Evolutionary conservation across 2,797 vertebrate genomes (phyloP).

Genomic region (Sebastes nivosus): DNA sequence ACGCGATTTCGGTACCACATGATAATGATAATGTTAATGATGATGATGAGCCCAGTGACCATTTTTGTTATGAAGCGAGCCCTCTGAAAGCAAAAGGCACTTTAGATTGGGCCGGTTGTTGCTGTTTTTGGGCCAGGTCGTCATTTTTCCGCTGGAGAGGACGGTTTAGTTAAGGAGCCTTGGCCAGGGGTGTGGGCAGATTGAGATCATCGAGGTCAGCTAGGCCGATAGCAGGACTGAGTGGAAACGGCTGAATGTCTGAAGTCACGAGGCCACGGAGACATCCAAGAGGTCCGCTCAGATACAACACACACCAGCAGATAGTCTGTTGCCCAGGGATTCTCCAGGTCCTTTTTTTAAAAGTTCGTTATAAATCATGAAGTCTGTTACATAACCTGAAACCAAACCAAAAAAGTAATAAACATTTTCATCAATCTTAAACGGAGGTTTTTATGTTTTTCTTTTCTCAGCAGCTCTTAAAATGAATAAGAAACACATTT

Average conservation of each 20-base stretch:
- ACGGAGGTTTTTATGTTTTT: conserved; percentile 12
- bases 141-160: conserved; percentile 62
- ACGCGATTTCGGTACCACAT: conserved; percentile 6
- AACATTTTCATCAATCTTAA: conserved; percentile 1
- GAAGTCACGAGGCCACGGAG: conserved; percentile 50
- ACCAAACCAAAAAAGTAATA: conserved; percentile 16
- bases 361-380: conserved; percentile 30
- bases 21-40: not conserved
- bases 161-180: conserved; percentile 41
- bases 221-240: conserved; percentile 60
- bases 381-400: conserved; percentile 32
- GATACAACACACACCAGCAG: conserved; percentile 31
- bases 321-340: conserved; percentile 18
- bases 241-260: conserved; percentile 55
- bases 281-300: conserved; percentile 42
- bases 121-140: conserved; percentile 6
- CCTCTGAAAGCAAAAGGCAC: conserved; percentile 22
- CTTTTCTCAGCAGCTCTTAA: conserved; percentile 1
- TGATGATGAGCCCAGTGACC: not conserved
- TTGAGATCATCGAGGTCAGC: conserved; percentile 80
- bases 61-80: conserved; percentile 13
- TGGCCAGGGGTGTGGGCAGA: conserved; percentile 71
- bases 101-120: conserved; percentile 28
- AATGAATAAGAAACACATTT: conserved; percentile 3
- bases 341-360: conserved; percentile 29